These are phyloP conservation scores for Drosophila peninsularis DNA, from an alignment of 2,888 invertebrate genomes.

Conservation along the genomic window DNA sequence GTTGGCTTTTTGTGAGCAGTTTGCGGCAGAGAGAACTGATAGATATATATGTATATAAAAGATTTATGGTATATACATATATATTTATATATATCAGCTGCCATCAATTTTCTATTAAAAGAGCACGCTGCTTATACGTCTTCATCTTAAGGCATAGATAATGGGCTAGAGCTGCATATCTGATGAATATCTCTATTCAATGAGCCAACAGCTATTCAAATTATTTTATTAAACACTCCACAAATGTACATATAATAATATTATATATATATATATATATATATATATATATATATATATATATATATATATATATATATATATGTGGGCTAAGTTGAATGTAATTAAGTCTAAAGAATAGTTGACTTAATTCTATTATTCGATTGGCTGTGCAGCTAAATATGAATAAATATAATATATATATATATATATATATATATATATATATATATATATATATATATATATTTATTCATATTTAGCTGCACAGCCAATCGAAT, in stretches of 20 bases:
- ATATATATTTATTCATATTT: background rate
- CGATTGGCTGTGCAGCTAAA: background rate
- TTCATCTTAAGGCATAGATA: too few species aligned
- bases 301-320: too few species aligned
- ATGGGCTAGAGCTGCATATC: too few species aligned
- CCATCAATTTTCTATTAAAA: too few species aligned
- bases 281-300: too few species aligned
- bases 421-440: background rate
- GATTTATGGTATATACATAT: too few species aligned
- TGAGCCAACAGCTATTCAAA: background rate
- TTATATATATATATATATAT: too few species aligned
- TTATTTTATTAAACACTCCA: background rate
- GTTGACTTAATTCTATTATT: background rate
- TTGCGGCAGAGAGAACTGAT: background rate
- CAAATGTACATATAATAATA: too few species aligned
- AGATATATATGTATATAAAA: too few species aligned
- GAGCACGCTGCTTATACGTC: too few species aligned
- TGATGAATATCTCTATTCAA: too few species aligned
- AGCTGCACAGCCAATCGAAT: background rate
- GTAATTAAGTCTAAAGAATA: background rate
- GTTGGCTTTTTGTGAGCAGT: slow-evolving; percentile 8
- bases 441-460: background rate
- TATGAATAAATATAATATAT: background rate
- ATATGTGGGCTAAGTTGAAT: background rate
- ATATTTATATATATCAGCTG: too few species aligned